These are phyloP conservation scores for Poecile atricapillus DNA, from an alignment of 2,113 vertebrate genomes.

Conservation along the genomic window DNA sequence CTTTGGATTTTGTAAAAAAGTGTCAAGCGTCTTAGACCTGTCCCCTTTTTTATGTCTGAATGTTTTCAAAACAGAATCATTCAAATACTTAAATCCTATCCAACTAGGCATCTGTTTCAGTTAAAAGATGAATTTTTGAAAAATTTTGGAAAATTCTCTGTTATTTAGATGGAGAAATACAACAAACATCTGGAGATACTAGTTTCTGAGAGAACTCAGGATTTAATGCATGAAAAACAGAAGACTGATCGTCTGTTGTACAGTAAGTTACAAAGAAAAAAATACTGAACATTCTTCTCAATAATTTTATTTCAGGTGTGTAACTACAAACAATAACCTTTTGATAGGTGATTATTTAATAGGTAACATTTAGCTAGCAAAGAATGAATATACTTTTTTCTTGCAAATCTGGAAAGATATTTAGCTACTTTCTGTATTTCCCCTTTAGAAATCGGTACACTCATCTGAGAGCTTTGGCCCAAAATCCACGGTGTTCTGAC, in stretches of 20 bases:
- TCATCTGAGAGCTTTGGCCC: background rate
- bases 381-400: background rate
- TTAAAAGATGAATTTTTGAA: background rate
- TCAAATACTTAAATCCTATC: background rate
- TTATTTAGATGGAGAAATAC: conserved; percentile 86
- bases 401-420: background rate
- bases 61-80: background rate
- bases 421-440: background rate
- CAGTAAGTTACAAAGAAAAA: conserved; percentile 71
- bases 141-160: background rate
- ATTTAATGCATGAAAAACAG: conserved; percentile 87
- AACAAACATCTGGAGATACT: conserved; percentile 87
- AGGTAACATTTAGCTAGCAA: background rate
- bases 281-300: background rate
- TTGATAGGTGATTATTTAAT: background rate
- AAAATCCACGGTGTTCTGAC: background rate
- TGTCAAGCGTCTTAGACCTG: background rate
- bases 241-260: conserved; percentile 82
- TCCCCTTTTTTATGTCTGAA: background rate
- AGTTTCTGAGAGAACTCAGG: conserved; percentile 82
- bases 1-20: background rate
- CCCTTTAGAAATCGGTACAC: background rate
- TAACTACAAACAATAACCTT: background rate
- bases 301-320: background rate
- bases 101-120: background rate